Base-by-base conservation (phyloP, 2,888 invertebrate species). In the Hybos culiciformis region DNA sequence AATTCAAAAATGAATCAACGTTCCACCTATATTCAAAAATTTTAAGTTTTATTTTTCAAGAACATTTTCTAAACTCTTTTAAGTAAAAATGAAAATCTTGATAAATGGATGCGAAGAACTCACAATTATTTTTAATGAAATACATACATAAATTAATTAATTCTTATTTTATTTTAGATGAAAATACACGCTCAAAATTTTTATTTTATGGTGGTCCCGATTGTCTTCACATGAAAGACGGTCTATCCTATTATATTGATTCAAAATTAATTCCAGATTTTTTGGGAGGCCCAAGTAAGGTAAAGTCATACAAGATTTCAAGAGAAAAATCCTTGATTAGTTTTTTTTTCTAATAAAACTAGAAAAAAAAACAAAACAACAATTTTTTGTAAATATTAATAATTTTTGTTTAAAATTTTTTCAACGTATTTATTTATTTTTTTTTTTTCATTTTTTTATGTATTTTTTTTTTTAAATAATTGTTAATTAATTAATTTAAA, bases 121-220 rank as follows among this genome's bases (percentile, higher is more conserved):
- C 21, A 11, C 4, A 21, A 12, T 24, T 29, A 21, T 23, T 37
- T n/a, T 18, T 9, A 37, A 29, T 42, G n/a, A n/a, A n/a, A n/a
- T n/a, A n/a, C n/a, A n/a, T n/a, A n/a, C n/a, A n/a, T 19, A 23
- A 6, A 31, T 26, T 26, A 26, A 26, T n/a, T 5, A 26, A 26
- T 26, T 4, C 36, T 23, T 41, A 33, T 40, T 33, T 47, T 19
- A 45, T 55, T 61, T 1, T 59, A 84, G 91, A 93, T 67, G 93
- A 93, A 63, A 84, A 86, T 62, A 93, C 92, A 1, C 78, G 92
- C 48, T 82, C 83, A 54, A 91, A 92, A 65, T 91, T 92, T 67
- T 70, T 91, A 60, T 87, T 94, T 64, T 91, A 90, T 66, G 88
- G 87, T 47, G 88, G 86, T 36, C 84, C 83, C 54, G 88, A 90